A percentile compares a stretch with the other conserved stretches of the same genome.
Evolutionary conservation across 2,113 vertebrate species (phyloP).

Genomic region (Erythrolamprus reginae): DNA sequence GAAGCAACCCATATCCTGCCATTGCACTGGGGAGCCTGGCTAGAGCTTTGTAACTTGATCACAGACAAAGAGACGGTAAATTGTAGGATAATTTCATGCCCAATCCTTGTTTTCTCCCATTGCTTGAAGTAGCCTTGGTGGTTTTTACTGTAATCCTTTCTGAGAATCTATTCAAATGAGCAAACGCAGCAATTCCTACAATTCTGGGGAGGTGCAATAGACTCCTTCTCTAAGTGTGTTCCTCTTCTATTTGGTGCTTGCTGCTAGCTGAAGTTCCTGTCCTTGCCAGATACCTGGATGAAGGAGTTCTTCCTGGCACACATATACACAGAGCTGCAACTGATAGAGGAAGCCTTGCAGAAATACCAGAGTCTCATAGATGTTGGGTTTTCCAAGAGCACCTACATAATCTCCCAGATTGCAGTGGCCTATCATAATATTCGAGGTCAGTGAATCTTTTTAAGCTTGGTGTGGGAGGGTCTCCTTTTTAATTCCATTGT

Average conservation of each 20-base stretch:
- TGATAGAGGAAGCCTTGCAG: conserved; percentile 96
- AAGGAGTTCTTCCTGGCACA: conserved; percentile 98
- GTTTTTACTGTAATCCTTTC: neutral
- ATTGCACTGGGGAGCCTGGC: conserved; percentile 96
- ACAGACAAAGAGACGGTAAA: conserved; percentile 97
- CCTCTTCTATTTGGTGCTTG: conserved; percentile 49
- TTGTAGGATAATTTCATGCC: conserved; percentile 3
- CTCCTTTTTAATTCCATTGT: neutral
- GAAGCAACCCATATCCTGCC: conserved; percentile 90
- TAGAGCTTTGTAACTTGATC: conserved; percentile 96
- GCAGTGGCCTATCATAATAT: conserved; percentile 99
- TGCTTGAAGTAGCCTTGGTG: neutral
- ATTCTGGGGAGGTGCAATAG: conserved; percentile 19
- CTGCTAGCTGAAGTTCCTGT: conserved; percentile 90
- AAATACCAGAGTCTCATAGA: conserved; percentile 97
- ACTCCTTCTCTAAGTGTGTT: conserved; percentile 53
- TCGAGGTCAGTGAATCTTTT: conserved; percentile 74
- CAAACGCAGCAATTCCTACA: neutral
- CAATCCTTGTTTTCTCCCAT: neutral
- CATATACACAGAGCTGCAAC: conserved; percentile 96
- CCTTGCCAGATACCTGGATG: conserved; percentile 95
- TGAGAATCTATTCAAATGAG: neutral
- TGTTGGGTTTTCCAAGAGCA: conserved; percentile 95
- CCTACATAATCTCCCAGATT: conserved; percentile 97
- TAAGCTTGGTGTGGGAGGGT: neutral